Conservation (phyloP, 2,113 vertebrate genomes). For the Microcebus jonahi region DNA sequence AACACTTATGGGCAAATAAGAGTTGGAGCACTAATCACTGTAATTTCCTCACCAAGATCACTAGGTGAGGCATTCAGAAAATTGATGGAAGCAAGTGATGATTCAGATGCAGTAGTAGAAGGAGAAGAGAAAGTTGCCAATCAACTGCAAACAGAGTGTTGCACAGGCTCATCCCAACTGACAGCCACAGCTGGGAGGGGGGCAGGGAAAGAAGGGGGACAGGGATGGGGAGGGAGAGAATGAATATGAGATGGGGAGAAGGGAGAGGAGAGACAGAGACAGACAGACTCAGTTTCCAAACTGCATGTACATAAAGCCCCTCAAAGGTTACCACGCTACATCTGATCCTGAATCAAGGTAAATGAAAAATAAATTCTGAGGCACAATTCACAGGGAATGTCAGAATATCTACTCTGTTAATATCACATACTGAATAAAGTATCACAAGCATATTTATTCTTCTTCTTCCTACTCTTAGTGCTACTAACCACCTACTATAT, state of each 20-base stretch:
- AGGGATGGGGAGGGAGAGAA: background rate
- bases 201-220: fast-evolving
- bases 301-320: background rate
- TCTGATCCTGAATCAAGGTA: background rate
- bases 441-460: background rate
- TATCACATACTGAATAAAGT: background rate
- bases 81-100: background rate
- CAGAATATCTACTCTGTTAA: background rate
- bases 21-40: background rate
- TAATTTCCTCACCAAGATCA: slow-evolving; percentile 37
- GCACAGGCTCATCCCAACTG: background rate
- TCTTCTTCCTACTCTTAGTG: background rate
- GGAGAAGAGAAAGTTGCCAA: background rate
- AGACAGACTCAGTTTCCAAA: background rate
- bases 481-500: background rate
- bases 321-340: background rate
- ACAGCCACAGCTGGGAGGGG: background rate
- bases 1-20: background rate
- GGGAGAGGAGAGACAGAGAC: background rate
- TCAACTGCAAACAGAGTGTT: background rate
- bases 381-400: background rate
- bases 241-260: background rate
- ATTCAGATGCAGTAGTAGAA: background rate
- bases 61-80: background rate
- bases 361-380: background rate